A percentile compares a stretch with the other conserved stretches of the same genome.
These are phyloP conservation scores for Drosophila pegasa DNA, from an alignment of 2,888 invertebrate genomes.

Conservation along the genomic window DNA sequence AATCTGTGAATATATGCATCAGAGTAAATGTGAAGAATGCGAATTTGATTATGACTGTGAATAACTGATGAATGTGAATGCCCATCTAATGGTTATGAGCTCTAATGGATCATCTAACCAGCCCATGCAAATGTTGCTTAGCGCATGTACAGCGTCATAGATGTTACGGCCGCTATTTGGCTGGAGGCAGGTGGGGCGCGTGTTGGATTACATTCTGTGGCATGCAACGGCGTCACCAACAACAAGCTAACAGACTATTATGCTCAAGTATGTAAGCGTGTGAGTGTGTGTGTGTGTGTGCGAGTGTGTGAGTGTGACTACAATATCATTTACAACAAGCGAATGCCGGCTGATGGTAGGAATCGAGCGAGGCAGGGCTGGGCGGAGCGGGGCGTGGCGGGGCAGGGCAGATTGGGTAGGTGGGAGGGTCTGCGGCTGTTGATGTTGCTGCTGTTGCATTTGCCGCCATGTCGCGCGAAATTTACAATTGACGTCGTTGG, in stretches of 20 bases:
- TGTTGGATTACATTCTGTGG: constrained; percentile 56
- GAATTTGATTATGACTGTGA: background rate
- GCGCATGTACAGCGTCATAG: constrained; percentile 53
- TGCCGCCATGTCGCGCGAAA: constrained; percentile 74
- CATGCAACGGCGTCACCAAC: constrained; percentile 36
- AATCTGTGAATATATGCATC: background rate
- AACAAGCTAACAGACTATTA: constrained; percentile 12
- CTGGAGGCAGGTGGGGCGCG: background rate
- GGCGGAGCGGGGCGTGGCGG: background rate
- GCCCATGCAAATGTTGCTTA: constrained; percentile 34
- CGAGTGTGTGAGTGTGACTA: constrained; percentile 56
- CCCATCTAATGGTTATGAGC: background rate
- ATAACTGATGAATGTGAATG: background rate
- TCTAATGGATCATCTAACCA: constrained; percentile 13
- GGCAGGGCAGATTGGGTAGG: background rate
- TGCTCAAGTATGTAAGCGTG: constrained; percentile 2
- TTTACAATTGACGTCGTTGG: constrained; percentile 74
- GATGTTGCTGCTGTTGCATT: constrained; percentile 57
- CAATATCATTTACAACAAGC: constrained; percentile 74
- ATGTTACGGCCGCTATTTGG: constrained; percentile 24
- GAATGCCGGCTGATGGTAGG: constrained; percentile 42
- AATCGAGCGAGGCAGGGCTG: background rate
- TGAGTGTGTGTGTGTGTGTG: constrained; percentile 29
- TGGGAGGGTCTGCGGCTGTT: constrained; percentile 18
- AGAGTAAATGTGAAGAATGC: background rate